Conservation (phyloP, 2,797 vertebrate species). For the Oreortyx pictus region DNA sequence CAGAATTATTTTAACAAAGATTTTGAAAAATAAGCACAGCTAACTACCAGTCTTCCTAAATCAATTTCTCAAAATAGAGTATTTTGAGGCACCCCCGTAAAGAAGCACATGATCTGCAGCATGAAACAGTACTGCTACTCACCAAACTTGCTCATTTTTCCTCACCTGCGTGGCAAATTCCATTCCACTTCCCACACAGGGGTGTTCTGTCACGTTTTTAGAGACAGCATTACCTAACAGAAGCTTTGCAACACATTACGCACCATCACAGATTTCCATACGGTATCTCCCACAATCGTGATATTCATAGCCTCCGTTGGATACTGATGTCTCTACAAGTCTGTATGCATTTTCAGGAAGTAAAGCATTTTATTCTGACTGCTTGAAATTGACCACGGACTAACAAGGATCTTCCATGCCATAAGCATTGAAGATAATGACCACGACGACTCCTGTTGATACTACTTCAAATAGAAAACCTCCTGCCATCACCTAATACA, state of each 20-base stretch:
- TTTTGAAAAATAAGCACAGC: not conserved
- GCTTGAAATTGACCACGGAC: not conserved
- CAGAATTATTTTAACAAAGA: not conserved
- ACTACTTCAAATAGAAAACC: not conserved
- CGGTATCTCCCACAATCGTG: not conserved
- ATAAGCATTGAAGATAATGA: not conserved
- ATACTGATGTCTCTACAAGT: not conserved
- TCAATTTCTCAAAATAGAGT: not conserved
- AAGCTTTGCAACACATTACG: not conserved
- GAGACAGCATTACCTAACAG: not conserved
- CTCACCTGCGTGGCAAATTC: not conserved
- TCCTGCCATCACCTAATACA: not conserved
- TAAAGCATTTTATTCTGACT: not conserved
- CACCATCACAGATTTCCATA: not conserved
- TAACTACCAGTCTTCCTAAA: not conserved
- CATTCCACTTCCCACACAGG: not conserved
- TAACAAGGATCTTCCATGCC: not conserved
- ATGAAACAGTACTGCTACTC: not conserved
- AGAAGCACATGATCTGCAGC: not conserved
- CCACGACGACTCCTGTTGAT: not conserved
- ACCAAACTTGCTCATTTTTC: not conserved
- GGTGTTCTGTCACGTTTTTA: not conserved
- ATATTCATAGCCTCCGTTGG: not conserved
- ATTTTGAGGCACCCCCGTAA: not conserved
- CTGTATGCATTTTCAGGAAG: not conserved